phyloP scores from a whole-genome alignment of 1,140 invertebrate species.

The Platyscapa corneri region DNA sequence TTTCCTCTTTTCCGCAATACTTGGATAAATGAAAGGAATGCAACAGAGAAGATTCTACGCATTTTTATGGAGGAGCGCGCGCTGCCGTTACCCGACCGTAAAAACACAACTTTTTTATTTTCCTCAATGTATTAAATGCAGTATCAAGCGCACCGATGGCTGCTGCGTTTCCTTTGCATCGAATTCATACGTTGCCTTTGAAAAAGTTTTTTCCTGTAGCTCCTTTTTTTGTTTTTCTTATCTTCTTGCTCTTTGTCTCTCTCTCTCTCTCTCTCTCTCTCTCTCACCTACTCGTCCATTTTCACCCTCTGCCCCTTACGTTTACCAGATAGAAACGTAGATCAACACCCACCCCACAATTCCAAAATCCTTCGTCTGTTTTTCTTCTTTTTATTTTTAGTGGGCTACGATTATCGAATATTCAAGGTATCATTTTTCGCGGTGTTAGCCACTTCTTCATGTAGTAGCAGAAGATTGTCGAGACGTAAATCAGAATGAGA shows the following conservation, averaged over 20 bases:
- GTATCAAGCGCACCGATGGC: neutral
- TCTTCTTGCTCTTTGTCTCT: neutral
- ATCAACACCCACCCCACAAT: neutral
- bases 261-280: neutral
- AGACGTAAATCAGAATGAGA: slow-evolving; percentile 91
- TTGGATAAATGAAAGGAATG: slow-evolving; percentile 23
- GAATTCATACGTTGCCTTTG: neutral
- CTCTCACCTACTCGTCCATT: neutral
- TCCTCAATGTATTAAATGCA: neutral
- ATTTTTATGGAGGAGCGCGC: slow-evolving; percentile 39
- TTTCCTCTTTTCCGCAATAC: neutral
- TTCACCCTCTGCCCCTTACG: neutral
- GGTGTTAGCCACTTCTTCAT: slow-evolving; percentile 92
- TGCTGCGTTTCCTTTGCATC: neutral
- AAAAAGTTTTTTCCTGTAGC: neutral
- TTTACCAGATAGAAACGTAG: neutral
- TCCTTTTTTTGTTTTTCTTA: slow-evolving; percentile 12
- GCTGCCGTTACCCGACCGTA: slow-evolving; percentile 3
- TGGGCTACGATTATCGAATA: neutral
- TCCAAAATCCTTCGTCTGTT: slow-evolving; percentile 4
- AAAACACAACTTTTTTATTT: neutral
- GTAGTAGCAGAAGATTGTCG: slow-evolving; percentile 91
- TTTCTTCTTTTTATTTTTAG: slow-evolving; percentile 14
- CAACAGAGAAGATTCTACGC: slow-evolving; percentile 29
- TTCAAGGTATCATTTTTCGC: slow-evolving; percentile 85